These are phyloP conservation scores for Volucella zonaria DNA, from an alignment of 2,888 invertebrate genomes.

Conservation along the genomic window DNA sequence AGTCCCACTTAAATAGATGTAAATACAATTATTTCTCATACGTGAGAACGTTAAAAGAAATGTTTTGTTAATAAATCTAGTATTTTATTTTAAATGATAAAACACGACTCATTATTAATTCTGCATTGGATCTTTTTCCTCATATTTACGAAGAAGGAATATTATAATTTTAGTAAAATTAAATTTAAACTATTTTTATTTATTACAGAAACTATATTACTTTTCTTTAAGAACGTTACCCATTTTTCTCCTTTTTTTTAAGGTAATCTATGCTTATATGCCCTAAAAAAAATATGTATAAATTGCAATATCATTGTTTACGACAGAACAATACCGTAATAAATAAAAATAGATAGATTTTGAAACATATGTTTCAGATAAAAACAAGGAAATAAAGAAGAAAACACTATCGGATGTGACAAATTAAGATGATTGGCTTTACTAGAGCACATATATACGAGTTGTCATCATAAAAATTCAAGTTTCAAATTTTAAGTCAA, in stretches of 20 bases:
- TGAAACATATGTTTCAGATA: too few species aligned
- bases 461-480: not conserved
- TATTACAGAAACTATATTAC: not conserved
- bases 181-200: not conserved
- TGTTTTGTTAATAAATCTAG: conserved; percentile 44
- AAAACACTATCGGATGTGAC: conserved; percentile 2
- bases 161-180: not conserved
- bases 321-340: too few species aligned
- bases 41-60: conserved; percentile 45
- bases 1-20: conserved; percentile 46
- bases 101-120: conserved; percentile 15
- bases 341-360: too few species aligned
- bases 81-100: conserved; percentile 26
- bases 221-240: too few species aligned
- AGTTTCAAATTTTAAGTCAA: conserved; percentile 13
- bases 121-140: not conserved
- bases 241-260: too few species aligned
- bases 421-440: too few species aligned
- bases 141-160: not conserved
- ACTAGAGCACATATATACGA: not conserved
- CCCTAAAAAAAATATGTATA: too few species aligned
- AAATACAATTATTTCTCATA: conserved; percentile 53
- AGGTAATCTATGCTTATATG: too few species aligned
- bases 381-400: conserved; percentile 1
- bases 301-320: too few species aligned